Percentiles rank a stretch among this genome's conserved stretches.
Evolutionary conservation across 2,797 vertebrate species (phyloP).

Genomic region (Hydrolagus colliei): DNA sequence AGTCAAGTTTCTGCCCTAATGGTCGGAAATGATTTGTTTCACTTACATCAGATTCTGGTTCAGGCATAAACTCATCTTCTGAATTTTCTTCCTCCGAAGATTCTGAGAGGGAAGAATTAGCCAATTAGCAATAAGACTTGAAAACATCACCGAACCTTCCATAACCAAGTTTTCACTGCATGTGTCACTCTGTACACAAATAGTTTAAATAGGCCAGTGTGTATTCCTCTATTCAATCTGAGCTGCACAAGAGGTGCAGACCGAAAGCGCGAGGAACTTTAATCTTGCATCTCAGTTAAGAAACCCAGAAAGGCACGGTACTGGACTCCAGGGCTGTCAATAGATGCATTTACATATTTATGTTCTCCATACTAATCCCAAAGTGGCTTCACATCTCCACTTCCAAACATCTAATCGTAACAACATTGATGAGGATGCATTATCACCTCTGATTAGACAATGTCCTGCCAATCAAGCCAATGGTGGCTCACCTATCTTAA

Average conservation of each 20-base stretch:
- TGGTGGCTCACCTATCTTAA: too few relatives aligned
- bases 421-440: too few relatives aligned
- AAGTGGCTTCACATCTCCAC: neutral
- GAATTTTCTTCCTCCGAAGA: constrained; percentile 83
- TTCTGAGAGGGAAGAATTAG: constrained; percentile 54
- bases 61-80: constrained; percentile 74
- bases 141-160: too few relatives aligned
- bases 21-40: neutral
- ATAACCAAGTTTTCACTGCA: too few relatives aligned
- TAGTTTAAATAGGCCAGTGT: too few relatives aligned
- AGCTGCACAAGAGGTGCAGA: neutral
- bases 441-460: too few relatives aligned
- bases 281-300: constrained; percentile 22
- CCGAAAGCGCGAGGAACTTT: constrained; percentile 15
- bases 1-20: neutral
- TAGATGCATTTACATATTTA: constrained; percentile 1
- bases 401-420: too few relatives aligned
- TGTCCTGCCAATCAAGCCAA: too few relatives aligned
- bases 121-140: too few relatives aligned
- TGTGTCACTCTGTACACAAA: too few relatives aligned
- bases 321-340: constrained; percentile 19
- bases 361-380: neutral
- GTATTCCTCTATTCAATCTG: constrained; percentile 12
- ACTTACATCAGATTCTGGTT: constrained; percentile 87
- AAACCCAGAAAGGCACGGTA: neutral